Base-by-base conservation (phyloP, 2,888 invertebrate genomes). In the Epirrhoe tristata region DNA sequence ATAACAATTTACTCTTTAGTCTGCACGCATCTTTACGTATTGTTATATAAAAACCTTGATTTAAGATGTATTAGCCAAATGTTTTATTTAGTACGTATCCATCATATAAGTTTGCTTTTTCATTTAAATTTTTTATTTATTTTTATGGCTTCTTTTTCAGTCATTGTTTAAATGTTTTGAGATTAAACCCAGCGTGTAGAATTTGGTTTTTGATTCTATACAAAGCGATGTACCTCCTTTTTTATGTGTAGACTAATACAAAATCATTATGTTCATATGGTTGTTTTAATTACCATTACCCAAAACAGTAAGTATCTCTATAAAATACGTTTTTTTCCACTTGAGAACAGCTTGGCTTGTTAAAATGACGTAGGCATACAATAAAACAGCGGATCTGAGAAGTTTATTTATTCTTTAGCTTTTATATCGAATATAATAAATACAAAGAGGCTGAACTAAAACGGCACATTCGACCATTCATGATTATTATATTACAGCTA, bases 231-330 rank as follows among this genome's bases (percentile, higher is more conserved):
- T 87, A 88, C 84, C 85, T 87, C 81, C 78, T 84, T 84, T 85
- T 88, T 78, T 88, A 87, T 81, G 79, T 79, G 77, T 89, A 87
- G 81, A 82, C 76, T 82, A 86, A 88, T 86, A 86, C 85, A 85
- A 81, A 24, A 81, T 84, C 83, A 83, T 80, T 74, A 74, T 55
- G 58, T 31, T 52, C 34, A 74, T 31, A 73, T 74, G 2, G 54
- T 75, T 48, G 79, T 67, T 78, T 76, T 71, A 62, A 58, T 52
- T 64, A 51, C 8, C 31, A 5, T n/a, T 17, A 14, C 36, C 52
- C 51, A 43, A 55, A 34, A 52, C n/a, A n/a, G n/a, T n/a, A n/a
- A n/a, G n/a, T 52, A 58, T 10, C 36, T 36, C 3, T 24, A 24
- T 24, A 3, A 24, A 24, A 24, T 1, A 24, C 1, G 24, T 24